phyloP scores from a whole-genome alignment of 1,140 invertebrate genomes.

The Pomacea maculata region DNA sequence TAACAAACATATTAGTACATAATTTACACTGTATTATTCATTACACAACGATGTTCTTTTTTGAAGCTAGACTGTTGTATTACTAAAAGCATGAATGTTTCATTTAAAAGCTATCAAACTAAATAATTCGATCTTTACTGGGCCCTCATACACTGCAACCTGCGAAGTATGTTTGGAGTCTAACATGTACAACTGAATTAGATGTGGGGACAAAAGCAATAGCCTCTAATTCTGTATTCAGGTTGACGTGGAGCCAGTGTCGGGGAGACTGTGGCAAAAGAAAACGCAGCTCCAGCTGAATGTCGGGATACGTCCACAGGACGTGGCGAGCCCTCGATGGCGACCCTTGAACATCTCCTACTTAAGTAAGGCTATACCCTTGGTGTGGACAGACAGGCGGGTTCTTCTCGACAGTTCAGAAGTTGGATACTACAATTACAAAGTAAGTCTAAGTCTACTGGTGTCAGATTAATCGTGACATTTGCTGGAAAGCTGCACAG shows the following conservation, averaged over 20 bases:
- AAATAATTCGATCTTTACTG: no score
- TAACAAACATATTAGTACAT: no score
- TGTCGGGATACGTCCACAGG: conserved; percentile 12
- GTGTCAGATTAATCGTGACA: background rate
- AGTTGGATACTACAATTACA: conserved; percentile 5
- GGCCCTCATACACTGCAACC: no score
- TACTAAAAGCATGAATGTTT: no score
- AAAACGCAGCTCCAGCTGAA: conserved; percentile 27
- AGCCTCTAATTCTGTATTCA: background rate
- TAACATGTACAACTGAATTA: no score
- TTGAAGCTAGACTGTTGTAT: no score
- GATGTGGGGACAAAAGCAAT: no score
- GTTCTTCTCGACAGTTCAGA: background rate
- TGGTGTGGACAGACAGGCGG: conserved; percentile 13
- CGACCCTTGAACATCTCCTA: conserved; percentile 13
- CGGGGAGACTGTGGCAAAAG: conserved; percentile 32
- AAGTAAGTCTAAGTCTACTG: background rate
- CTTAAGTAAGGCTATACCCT: conserved; percentile 7
- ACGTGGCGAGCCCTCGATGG: conserved; percentile 3
- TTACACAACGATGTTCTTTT: no score
- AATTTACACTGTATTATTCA: no score
- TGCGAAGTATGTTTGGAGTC: no score
- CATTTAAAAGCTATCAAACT: no score
- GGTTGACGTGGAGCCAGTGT: conserved; percentile 30
- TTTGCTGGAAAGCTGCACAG: no score